Conservation (phyloP, 2,888 invertebrate species). For the Adineta ricciae region DNA sequence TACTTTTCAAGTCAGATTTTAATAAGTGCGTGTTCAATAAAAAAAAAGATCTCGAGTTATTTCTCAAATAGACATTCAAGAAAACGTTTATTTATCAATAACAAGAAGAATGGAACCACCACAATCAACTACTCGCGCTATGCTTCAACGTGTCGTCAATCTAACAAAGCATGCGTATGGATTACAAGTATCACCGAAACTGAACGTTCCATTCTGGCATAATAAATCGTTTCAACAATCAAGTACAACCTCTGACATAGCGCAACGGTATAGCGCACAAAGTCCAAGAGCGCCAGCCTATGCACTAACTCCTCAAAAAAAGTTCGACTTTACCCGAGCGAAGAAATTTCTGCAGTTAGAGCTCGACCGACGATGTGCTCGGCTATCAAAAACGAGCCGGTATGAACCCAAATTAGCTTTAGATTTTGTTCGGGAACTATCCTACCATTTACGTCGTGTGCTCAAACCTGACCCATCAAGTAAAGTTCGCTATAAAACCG, state of each 20-base stretch:
- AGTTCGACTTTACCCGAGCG: neutral
- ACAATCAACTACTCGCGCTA: neutral
- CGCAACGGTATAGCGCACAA: neutral
- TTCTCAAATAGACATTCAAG: neutral
- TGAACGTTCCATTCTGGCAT: neutral
- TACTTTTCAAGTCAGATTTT: neutral
- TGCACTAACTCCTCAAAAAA: neutral
- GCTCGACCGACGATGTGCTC: neutral
- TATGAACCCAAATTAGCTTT: slow-evolving; percentile 3
- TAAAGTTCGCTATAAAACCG: neutral
- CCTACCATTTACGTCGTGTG: neutral
- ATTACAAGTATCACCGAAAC: neutral
- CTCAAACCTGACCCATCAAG: neutral
- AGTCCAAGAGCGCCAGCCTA: neutral
- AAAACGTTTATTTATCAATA: neutral
- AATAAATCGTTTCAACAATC: neutral
- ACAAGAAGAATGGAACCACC: neutral
- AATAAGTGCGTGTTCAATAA: neutral
- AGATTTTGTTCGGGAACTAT: neutral
- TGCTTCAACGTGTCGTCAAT: neutral
- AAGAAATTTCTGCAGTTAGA: neutral
- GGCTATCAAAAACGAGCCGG: neutral
- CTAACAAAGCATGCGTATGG: neutral
- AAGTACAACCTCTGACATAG: neutral
- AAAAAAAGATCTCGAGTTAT: neutral